Evolutionary conservation across 2,113 vertebrate genomes (phyloP).

Genomic region (Mastomys coucha): DNA sequence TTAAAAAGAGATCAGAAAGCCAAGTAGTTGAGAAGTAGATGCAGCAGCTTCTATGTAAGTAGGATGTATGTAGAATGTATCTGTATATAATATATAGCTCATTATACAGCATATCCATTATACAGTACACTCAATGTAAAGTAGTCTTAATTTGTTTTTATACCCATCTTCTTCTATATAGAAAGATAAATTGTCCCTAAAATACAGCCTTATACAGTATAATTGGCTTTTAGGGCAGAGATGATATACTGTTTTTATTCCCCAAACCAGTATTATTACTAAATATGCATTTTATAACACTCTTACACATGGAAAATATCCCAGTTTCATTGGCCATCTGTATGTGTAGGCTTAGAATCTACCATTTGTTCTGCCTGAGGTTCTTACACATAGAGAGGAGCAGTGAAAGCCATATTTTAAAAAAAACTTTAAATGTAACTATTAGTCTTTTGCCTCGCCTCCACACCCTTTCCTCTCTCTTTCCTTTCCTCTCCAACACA

Average conservation of each 20-base stretch:
- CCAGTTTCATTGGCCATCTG: not conserved
- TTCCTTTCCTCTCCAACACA: not conserved
- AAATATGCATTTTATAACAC: slow-evolving; percentile 49
- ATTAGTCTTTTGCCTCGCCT: not conserved
- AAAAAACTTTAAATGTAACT: slow-evolving; percentile 51
- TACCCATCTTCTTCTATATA: slow-evolving; percentile 30
- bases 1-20: slow-evolving; percentile 60
- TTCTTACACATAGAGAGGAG: slow-evolving; percentile 16
- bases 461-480: not conserved
- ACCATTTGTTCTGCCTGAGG: slow-evolving; percentile 36
- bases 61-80: slow-evolving; percentile 38
- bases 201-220: slow-evolving; percentile 54
- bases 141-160: slow-evolving; percentile 36
- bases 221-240: slow-evolving; percentile 58
- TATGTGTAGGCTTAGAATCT: slow-evolving; percentile 16
- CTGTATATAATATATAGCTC: slow-evolving; percentile 29
- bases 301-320: slow-evolving; percentile 1
- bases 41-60: slow-evolving; percentile 56
- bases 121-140: slow-evolving; percentile 39
- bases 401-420: not conserved
- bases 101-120: slow-evolving; percentile 54
- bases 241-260: slow-evolving; percentile 34
- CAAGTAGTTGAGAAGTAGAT: slow-evolving; percentile 13
- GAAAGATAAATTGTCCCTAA: slow-evolving; percentile 62
- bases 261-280: slow-evolving; percentile 33